Base-by-base conservation (phyloP, 2,113 vertebrate species). In the Circaetus gallicus region DNA sequence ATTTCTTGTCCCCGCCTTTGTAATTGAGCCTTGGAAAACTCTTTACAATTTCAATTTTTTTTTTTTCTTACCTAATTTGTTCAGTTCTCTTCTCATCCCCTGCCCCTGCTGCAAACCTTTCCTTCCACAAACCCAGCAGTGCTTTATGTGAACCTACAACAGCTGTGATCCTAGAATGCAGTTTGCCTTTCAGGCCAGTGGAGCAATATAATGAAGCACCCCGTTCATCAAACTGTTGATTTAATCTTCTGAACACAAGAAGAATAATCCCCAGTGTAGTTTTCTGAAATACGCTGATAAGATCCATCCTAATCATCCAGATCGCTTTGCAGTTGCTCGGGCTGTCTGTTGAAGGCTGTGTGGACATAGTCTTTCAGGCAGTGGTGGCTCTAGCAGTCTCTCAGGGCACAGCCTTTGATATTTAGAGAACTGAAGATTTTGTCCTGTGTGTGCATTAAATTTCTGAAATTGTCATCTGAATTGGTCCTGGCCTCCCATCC, bases 171-270 rank as follows among this genome's bases (percentile, higher is more conserved):
- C 62, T 26, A 67, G 84, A 69, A 82, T 65, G 32, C 42, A 36
- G 31, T 83, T 88, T 88, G 59, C n/a, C 43, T 86, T 89, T 82
- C 83, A 82, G 71, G 56, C 69, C 70, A 50, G 49, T 69, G 63
- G 50, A 94, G 72, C 67, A 73, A 16, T 66, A 16, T 42, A 86
- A n/a, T 1, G 2, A 66, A 90, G 59, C 71, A 67, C 32, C 31
- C 56, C 34, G 73, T 92, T 85, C 80, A 91, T 79, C 9, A 4
- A 91, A 63, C 56, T 78, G 88, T 66, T 89, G 69, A 77, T 93
- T 95, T 93, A 45, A 94, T 95, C 86, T 83, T 89, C 34, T 72
- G 91, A 86, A 52, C 49, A 49, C 47, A 79, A 82, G 72, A 85
- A n/a, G 29, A 80, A 59, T 79, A 92, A 96, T 95, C 77, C 34